Evolutionary conservation across 2,797 vertebrate genomes (phyloP).

Genomic region (Sarcophilus harrisii): DNA sequence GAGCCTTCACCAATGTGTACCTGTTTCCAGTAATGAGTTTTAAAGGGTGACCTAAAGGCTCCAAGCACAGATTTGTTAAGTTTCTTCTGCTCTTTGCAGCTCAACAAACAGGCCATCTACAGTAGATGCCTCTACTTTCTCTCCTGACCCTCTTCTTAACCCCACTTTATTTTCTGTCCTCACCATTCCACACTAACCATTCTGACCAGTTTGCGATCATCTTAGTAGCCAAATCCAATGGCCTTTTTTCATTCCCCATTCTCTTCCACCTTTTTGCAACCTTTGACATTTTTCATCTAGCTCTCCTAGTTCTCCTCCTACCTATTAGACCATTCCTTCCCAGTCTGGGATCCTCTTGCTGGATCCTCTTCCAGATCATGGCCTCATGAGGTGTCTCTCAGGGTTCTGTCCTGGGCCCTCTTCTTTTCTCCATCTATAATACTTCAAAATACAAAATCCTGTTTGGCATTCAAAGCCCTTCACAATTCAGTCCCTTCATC

Average conservation of each 20-base stretch:
- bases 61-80: not conserved
- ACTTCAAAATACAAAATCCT: not conserved
- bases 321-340: not conserved
- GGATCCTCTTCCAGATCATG: not conserved
- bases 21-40: not conserved
- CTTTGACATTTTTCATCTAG: not conserved
- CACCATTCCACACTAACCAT: not conserved
- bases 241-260: not conserved
- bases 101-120: not conserved
- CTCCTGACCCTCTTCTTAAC: not conserved
- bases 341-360: not conserved
- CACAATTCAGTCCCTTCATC: not conserved
- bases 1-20: not conserved
- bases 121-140: not conserved
- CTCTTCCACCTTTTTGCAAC: not conserved
- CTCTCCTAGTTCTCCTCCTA: not conserved
- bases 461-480: not conserved
- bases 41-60: not conserved
- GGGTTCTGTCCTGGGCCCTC: not conserved
- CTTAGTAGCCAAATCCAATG: not conserved
- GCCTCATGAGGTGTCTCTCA: not conserved
- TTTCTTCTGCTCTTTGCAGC: not conserved
- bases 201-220: not conserved
- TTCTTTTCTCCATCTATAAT: not conserved
- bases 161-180: not conserved